Evolutionary conservation across 2,113 vertebrate species (phyloP).

Genomic region (Lagopus muta): DNA sequence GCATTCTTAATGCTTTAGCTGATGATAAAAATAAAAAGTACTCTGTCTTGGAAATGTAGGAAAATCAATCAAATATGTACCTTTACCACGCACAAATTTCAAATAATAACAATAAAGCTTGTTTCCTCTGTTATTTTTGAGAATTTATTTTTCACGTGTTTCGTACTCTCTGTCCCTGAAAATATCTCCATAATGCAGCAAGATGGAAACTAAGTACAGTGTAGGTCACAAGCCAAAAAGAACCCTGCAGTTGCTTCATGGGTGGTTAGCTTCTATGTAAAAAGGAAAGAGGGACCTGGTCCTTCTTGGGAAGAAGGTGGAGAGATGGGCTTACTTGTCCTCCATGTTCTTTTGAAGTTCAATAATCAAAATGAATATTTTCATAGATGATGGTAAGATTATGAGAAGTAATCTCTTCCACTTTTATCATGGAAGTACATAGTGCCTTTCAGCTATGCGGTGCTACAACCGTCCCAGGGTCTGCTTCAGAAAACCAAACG

Average conservation of each 20-base stretch:
- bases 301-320: not conserved
- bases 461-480: not conserved
- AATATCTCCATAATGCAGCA: not conserved
- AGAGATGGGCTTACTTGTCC: not conserved
- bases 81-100: constrained; percentile 77
- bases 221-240: not conserved
- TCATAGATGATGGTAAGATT: not conserved
- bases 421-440: not conserved
- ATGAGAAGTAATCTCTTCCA: not conserved
- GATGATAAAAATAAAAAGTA: constrained; percentile 73
- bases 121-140: constrained; percentile 74
- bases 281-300: not conserved
- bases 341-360: not conserved
- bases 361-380: not conserved
- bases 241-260: not conserved
- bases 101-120: constrained; percentile 81
- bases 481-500: not conserved
- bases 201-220: not conserved
- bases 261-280: not conserved
- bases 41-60: constrained; percentile 79
- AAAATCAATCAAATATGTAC: constrained; percentile 77
- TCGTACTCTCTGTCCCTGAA: not conserved
- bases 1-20: constrained; percentile 82
- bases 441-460: not conserved
- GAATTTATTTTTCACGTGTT: constrained; percentile 26